Evolutionary conservation across 1,140 invertebrate genomes (phyloP), one percentile per base, ranked within the genome.

Genomic region (Rhagoletis pomonella): DNA sequence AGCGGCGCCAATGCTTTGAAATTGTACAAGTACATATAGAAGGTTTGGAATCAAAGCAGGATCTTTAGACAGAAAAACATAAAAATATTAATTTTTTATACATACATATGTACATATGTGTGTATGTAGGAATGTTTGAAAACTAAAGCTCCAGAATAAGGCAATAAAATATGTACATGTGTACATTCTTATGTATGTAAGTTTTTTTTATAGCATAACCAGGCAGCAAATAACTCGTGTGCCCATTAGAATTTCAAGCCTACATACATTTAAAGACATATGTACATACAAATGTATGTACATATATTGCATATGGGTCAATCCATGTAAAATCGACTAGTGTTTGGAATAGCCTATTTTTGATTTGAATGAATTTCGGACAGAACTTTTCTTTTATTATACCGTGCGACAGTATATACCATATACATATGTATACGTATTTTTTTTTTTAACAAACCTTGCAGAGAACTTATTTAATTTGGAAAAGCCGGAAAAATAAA

Each of bases 181-280:
- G 39, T 47, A 73, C 67, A 47, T n/a, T 73, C 44, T 73, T 73
- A 73, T 47, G 29, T 29, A 29, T 1, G 29, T 29, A 29, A 29
- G 29, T 29, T 29, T 29, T 29, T 29, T 29, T 29, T 29, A 29
- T 29, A 29, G 42, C 14, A 47, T 4, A 55, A 10, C 10, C 50
- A 55, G 50, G 0, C 42, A 14, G 12, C 39, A 17, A 29, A 29
- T 29, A 42, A 17, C 42, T 73, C 39, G 44, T 73, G 67, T 9
- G 73, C 17, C n/a, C 17, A 81, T 55, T 55, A 81, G 73, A 81
- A 5, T 55, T 29, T 81, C 47, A 29, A 81, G 44, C 73, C 73
- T 81, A 81, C 44, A 47, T 47, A 47, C 44, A 73, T n/a, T 47
- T 4, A 0, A 1, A 44, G 12, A 47, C 4, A 12, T 62, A 4